Base-by-base conservation (phyloP, 2,113 vertebrate genomes). In the Benitochromis conjunctus region DNA sequence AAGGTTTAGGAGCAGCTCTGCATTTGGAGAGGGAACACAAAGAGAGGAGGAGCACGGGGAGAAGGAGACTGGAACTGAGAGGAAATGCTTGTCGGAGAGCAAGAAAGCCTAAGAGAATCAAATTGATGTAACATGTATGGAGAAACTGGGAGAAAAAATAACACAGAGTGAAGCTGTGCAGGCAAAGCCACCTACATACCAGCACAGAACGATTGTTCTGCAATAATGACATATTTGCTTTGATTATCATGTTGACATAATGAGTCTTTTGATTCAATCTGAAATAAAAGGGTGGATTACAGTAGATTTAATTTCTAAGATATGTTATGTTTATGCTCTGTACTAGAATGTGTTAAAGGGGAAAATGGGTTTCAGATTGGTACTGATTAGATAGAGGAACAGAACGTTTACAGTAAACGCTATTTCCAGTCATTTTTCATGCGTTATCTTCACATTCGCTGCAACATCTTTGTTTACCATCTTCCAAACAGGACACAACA, bases 1-100 rank as follows among this genome's bases (percentile, higher is more conserved):
- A 56, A 78, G 66, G 83, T 91, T 86, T 71, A 81, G 85, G 31
- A 85, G 41, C 36, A 71, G 87, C 48, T 85, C 69, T 76, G 79
- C 62, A 80, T 74, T 74, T 84, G 78, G 48, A 85, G 77, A 62
- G 34, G 46, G 57, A 87, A 86, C 71, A 89, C 54, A 91, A 82
- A 82, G 29, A 84, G 64, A 81, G 57, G 87, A 85, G 79, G 82
- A 76, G 82, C 74, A 60, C 1, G 0, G 51, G 56, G 77, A 69
- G 69, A 84, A 51, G 62, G 29, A 85, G 41, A 62, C 13, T 34
- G 56, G 54, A 81, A 53, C 43, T 31, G 31, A 81, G 80, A 83
- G 56, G 58, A 79, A 51, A 76, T 76, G 26, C 64, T 64, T 64
- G 64, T 83, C 29, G 46, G 79, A 79, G 43, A 84, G 46, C 60